Percentiles rank a stretch among this genome's conserved stretches.
phyloP scores from a whole-genome alignment of 1,140 invertebrate genomes.

The Dinothrombium tinctorium region DNA sequence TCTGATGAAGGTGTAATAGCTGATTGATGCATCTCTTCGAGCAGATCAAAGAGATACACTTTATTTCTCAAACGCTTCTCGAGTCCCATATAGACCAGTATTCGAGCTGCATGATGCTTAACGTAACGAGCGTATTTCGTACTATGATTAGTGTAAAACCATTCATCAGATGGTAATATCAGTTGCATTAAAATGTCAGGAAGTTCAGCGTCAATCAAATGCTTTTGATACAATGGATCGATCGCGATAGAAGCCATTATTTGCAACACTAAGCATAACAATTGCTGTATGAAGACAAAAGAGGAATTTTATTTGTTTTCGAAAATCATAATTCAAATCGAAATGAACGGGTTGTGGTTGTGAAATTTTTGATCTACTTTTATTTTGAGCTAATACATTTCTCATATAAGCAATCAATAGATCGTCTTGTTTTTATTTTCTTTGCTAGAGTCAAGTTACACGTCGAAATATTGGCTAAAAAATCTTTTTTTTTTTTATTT shows the following conservation, averaged over 20 bases:
- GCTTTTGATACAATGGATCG: conserved; percentile 29
- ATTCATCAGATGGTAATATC: conserved; percentile 42
- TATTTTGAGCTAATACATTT: too few species aligned
- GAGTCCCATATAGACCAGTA: conserved; percentile 35
- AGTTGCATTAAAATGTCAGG: conserved; percentile 39
- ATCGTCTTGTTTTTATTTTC: too few species aligned
- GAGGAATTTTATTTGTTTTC: too few species aligned
- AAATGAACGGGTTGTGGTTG: too few species aligned
- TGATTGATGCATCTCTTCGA: conserved; percentile 14
- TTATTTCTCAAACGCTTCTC: conserved; percentile 27
- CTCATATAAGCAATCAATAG: too few species aligned
- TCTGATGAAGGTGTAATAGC: conserved; percentile 6
- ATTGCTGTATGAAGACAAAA: conserved; percentile 37
- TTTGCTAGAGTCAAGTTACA: too few species aligned
- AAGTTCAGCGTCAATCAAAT: conserved; percentile 32
- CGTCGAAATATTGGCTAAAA: too few species aligned
- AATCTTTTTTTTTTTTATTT: too few species aligned
- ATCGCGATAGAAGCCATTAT: conserved; percentile 35
- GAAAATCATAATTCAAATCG: too few species aligned
- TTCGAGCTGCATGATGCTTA: conserved; percentile 41
- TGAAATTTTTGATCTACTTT: too few species aligned
- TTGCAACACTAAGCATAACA: conserved; percentile 40
- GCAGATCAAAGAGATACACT: conserved; percentile 28
- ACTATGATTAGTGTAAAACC: conserved; percentile 47
- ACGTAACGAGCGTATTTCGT: conserved; percentile 40